These are phyloP conservation scores for Zaprionus bogoriensis DNA, from an alignment of 2,888 invertebrate genomes.

Conservation along the genomic window DNA sequence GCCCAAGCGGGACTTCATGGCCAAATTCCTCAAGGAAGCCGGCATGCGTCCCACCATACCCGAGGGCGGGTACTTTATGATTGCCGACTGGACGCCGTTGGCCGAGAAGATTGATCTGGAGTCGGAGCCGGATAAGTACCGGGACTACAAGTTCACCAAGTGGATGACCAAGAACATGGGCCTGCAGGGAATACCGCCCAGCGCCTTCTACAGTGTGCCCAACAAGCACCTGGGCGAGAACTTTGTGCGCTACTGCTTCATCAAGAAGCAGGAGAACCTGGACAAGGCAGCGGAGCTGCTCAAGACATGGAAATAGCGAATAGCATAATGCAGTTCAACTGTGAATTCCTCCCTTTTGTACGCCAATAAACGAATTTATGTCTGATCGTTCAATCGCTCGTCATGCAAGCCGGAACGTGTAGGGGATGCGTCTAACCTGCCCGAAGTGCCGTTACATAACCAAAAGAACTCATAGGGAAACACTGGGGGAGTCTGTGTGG, in stretches of 20 bases:
- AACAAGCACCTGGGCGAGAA: slow-evolving; percentile 93
- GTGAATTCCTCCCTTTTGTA: slow-evolving; percentile 11
- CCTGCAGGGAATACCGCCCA: slow-evolving; percentile 95
- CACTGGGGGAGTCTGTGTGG: slow-evolving; percentile 30
- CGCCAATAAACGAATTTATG: slow-evolving; percentile 51
- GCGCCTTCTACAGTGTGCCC: slow-evolving; percentile 93
- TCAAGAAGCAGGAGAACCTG: slow-evolving; percentile 92
- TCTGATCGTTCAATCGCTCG: neutral
- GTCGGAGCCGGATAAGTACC: slow-evolving; percentile 88
- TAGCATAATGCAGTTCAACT: slow-evolving; percentile 4
- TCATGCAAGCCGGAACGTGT: slow-evolving; percentile 41
- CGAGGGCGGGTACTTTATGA: slow-evolving; percentile 98
- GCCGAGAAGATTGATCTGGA: slow-evolving; percentile 88
- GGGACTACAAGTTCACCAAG: slow-evolving; percentile 96
- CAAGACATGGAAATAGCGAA: slow-evolving; percentile 84
- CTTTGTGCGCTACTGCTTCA: slow-evolving; percentile 96
- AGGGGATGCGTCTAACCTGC: slow-evolving; percentile 45
- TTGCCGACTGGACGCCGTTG: slow-evolving; percentile 94
- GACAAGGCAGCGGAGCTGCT: slow-evolving; percentile 87
- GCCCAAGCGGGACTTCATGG: slow-evolving; percentile 91
- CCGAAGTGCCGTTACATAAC: slow-evolving; percentile 46
- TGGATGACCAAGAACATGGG: slow-evolving; percentile 97
- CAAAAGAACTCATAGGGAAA: slow-evolving; percentile 25
- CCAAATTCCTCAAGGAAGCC: slow-evolving; percentile 88
- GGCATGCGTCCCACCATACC: slow-evolving; percentile 96